These are phyloP conservation scores for Harpegnathos saltator DNA, from an alignment of 1,140 invertebrate species.

Conservation along the genomic window DNA sequence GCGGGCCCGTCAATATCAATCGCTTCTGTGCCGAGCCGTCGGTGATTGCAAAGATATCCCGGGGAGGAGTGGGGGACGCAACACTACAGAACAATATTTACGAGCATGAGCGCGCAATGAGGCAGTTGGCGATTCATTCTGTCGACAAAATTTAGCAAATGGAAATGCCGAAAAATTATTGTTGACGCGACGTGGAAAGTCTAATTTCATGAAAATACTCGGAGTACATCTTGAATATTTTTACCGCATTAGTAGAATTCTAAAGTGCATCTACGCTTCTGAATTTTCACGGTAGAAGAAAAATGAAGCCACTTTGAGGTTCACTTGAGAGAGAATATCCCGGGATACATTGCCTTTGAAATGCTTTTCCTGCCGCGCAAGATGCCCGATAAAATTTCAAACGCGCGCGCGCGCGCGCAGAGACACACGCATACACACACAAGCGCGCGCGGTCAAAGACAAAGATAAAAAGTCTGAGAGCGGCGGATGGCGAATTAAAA, in stretches of 20 bases:
- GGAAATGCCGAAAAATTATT: not conserved
- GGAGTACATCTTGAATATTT: too few species aligned
- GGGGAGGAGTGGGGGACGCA: too few species aligned
- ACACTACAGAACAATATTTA: not conserved
- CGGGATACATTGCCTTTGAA: not conserved
- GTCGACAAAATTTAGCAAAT: not conserved
- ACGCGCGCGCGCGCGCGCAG: not conserved
- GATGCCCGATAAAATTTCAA: not conserved
- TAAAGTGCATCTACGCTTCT: too few species aligned
- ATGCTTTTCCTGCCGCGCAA: not conserved
- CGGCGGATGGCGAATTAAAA: conserved; percentile 51
- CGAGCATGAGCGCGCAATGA: not conserved
- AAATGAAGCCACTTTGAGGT: too few species aligned
- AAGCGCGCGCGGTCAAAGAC: not conserved
- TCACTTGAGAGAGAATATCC: not conserved
- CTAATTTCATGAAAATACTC: not conserved
- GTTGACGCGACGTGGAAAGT: not conserved
- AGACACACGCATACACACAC: too few species aligned
- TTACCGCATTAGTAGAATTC: too few species aligned
- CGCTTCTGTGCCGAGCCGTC: not conserved
- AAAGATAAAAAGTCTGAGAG: conserved; percentile 19
- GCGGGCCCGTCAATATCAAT: conserved; percentile 46
- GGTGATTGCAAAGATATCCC: conserved; percentile 2
- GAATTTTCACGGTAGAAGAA: too few species aligned
- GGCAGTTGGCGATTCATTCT: not conserved